These are phyloP conservation scores for Aphodius granarius DNA, from an alignment of 2,888 invertebrate genomes.

Conservation along the genomic window DNA sequence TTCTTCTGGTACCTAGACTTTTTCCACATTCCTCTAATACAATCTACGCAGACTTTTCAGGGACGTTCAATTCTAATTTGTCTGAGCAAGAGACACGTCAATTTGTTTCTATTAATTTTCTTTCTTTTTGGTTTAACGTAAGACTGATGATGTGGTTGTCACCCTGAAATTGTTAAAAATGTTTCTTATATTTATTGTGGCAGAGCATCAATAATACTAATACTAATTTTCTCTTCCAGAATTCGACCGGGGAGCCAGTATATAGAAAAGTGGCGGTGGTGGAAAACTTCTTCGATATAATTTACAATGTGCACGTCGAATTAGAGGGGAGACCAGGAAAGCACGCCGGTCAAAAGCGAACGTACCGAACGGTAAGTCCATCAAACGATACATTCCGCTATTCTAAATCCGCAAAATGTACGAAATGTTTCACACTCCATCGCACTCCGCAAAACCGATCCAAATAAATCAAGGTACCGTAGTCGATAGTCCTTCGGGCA, in stretches of 20 bases:
- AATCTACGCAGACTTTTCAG: too few relatives aligned
- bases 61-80: too few relatives aligned
- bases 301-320: constrained; percentile 93
- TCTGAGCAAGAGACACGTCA: too few relatives aligned
- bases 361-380: constrained; percentile 87
- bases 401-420: not conserved
- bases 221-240: constrained; percentile 56
- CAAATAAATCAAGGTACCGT: not conserved
- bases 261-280: constrained; percentile 94
- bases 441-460: not conserved
- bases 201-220: too few relatives aligned
- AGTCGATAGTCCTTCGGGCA: not conserved
- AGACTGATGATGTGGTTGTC: too few relatives aligned
- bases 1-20: too few relatives aligned
- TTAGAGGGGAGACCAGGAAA: constrained; percentile 89
- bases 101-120: too few relatives aligned
- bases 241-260: constrained; percentile 71
- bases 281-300: constrained; percentile 97
- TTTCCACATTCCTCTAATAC: too few relatives aligned
- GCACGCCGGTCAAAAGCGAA: constrained; percentile 96
- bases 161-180: not conserved
- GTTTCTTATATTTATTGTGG: not conserved
- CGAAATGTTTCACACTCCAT: not conserved
- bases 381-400: not conserved
- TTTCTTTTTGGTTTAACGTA: too few relatives aligned